These are phyloP conservation scores for Gari tellinella DNA, from an alignment of 2,888 invertebrate species.

Conservation along the genomic window DNA sequence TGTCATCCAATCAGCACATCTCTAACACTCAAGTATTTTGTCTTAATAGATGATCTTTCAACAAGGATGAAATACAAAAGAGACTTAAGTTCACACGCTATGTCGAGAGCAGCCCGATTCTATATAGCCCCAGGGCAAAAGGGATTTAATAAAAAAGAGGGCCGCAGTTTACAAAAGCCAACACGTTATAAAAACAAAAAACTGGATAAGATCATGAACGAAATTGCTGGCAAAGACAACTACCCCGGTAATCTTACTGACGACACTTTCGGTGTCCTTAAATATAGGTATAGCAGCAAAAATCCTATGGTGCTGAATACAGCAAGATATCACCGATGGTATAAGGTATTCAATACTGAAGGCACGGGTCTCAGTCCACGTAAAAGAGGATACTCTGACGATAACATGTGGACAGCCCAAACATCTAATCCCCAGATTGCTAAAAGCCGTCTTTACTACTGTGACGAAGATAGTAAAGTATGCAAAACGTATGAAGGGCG, in stretches of 20 bases:
- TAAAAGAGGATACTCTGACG: conserved; percentile 61
- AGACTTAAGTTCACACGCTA: conserved; percentile 31
- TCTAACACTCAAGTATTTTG: conserved; percentile 51
- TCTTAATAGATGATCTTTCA: conserved; percentile 71
- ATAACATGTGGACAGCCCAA: conserved; percentile 60
- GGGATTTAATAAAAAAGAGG: conserved; percentile 7
- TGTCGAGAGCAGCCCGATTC: conserved; percentile 52
- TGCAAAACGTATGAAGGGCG: conserved; percentile 49
- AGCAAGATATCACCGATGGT: conserved; percentile 47
- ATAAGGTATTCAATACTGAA: conserved; percentile 42
- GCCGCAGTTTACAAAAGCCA: conserved; percentile 12
- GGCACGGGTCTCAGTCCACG: conserved; percentile 42
- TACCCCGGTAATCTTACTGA: conserved; percentile 37
- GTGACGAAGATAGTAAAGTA: conserved; percentile 36
- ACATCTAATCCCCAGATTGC: conserved; percentile 69
- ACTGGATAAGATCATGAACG: conserved; percentile 49
- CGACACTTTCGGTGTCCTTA: conserved; percentile 34
- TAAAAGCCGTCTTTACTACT: conserved; percentile 49
- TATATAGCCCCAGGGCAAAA: conserved; percentile 23
- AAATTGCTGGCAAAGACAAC: conserved; percentile 58
- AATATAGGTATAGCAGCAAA: conserved; percentile 36
- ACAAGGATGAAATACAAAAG: conserved; percentile 46
- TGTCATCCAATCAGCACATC: conserved; percentile 67
- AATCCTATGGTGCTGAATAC: conserved; percentile 44
- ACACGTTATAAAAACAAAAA: conserved; percentile 9